Conservation (phyloP, 2,888 invertebrate species). For the Drosophila imparisetae region DNA sequence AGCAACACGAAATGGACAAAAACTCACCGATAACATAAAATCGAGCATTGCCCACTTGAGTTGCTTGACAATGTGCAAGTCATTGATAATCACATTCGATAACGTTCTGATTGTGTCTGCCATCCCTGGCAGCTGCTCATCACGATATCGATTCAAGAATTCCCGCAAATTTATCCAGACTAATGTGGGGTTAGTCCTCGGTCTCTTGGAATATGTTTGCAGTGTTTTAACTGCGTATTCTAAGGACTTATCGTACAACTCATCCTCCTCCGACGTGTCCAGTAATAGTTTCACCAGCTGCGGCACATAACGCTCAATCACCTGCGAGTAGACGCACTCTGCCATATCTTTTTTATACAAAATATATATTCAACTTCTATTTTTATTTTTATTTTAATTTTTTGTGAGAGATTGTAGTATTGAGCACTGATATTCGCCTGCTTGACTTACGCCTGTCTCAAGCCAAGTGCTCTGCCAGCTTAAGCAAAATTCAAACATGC, state of each 20-base stretch:
- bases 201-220: background rate
- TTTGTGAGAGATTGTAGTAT: background rate
- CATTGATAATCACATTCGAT: constrained; percentile 31
- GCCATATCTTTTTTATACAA: constrained; percentile 10
- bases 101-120: constrained; percentile 27
- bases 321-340: background rate
- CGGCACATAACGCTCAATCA: constrained; percentile 20
- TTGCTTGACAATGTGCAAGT: background rate
- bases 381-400: too few species aligned
- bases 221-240: background rate
- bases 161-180: constrained; percentile 17
- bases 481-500: constrained; percentile 59
- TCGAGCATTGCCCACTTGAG: constrained; percentile 39
- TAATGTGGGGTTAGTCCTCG: background rate
- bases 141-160: constrained; percentile 39
- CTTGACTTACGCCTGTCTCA: constrained; percentile 29
- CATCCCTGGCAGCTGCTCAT: constrained; percentile 24
- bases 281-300: constrained; percentile 33
- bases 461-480: constrained; percentile 33
- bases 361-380: constrained; percentile 22
- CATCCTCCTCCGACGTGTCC: background rate
- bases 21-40: constrained; percentile 52
- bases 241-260: constrained; percentile 15
- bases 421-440: constrained; percentile 29
- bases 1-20: constrained; percentile 25